Evolutionary conservation across 2,113 vertebrate genomes (phyloP), one percentile per base, ranked within the genome.

Genomic region (Coptodon bakossiorum): DNA sequence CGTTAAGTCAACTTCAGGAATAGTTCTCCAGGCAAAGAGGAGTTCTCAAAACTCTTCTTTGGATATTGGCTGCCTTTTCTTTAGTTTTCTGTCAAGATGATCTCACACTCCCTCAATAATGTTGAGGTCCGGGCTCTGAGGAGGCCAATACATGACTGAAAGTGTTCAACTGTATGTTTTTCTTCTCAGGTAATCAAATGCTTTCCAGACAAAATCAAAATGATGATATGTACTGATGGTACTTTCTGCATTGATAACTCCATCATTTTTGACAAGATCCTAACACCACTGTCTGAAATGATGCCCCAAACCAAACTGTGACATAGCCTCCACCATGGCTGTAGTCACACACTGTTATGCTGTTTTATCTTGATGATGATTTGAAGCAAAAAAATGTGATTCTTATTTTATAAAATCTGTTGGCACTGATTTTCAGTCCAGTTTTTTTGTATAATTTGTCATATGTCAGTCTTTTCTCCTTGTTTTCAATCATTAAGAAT

Each of bases 261-360:
- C 34, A 66, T 38, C 61, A 38, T 10, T 22, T 68, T n/a, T 68
- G 63, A 22, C 6, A 40, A 22, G 63, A 68, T 68, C 11, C 34
- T 38, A 68, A 68, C 34, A 2, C 19, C 7, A 14, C 19, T 38
- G 61, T n/a, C 34, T 68, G 63, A 68, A 68, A 38, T 68, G 34
- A 13, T 0, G 0, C 2, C 34, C 34, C 61, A 38, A n/a, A 13
- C 59, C 59, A 63, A 63, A 63, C 61, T 2, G 1, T 38, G 19
- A 66, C 24, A 57, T 24, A 57, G 24, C 61, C 10, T 1, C 61
- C 61, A 66, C 34, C 61, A 66, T 38, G 61, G 6, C 34, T 38
- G 6, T 3, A 66, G 31, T 36, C 17, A 66, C 9, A 66, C 61
- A 66, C 17, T 66, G 2, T n/a, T 66, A 66, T 38, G 17, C 31